Conservation (phyloP, 2,888 invertebrate species). For the Periphyllus acericola region DNA sequence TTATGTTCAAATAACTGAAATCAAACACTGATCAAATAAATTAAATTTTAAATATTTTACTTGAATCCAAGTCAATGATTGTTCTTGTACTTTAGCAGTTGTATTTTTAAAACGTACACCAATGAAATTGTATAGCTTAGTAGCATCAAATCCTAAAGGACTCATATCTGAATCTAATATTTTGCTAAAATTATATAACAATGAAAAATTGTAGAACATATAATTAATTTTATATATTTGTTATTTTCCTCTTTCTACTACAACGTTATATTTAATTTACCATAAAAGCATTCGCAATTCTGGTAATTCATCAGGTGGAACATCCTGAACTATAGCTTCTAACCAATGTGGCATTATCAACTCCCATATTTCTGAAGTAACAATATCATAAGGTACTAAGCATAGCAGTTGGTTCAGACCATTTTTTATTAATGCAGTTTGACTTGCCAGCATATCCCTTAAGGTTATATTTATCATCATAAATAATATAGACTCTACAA, state of each 20-base stretch:
- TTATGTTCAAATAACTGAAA: slow-evolving; percentile 12
- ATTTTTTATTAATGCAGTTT: slow-evolving; percentile 92
- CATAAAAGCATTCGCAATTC: slow-evolving; percentile 84
- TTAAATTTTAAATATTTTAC: slow-evolving; percentile 67
- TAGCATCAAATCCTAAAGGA: slow-evolving; percentile 92
- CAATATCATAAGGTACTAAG: slow-evolving; percentile 96
- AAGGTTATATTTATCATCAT: slow-evolving; percentile 61
- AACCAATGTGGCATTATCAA: slow-evolving; percentile 99
- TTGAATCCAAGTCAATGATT: slow-evolving; percentile 89
- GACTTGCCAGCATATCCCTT: slow-evolving; percentile 85
- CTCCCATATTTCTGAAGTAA: slow-evolving; percentile 96
- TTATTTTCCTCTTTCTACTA: no score
- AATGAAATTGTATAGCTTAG: slow-evolving; percentile 94
- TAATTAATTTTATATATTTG: neutral
- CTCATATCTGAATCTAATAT: slow-evolving; percentile 96
- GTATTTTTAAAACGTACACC: slow-evolving; percentile 84
- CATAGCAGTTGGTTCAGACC: slow-evolving; percentile 94
- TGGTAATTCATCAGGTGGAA: slow-evolving; percentile 85
- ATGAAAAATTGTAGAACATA: neutral
- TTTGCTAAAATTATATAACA: slow-evolving; percentile 74
- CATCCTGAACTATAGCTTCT: slow-evolving; percentile 94
- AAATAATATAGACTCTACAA: neutral
- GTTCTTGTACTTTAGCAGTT: slow-evolving; percentile 84
- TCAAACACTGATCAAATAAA: neutral
- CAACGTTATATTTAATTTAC: slow-evolving; percentile 66